A percentile compares a stretch with the other conserved stretches of the same genome.
Evolutionary conservation across 2,888 invertebrate species (phyloP).

Genomic region (Spisula solida): DNA sequence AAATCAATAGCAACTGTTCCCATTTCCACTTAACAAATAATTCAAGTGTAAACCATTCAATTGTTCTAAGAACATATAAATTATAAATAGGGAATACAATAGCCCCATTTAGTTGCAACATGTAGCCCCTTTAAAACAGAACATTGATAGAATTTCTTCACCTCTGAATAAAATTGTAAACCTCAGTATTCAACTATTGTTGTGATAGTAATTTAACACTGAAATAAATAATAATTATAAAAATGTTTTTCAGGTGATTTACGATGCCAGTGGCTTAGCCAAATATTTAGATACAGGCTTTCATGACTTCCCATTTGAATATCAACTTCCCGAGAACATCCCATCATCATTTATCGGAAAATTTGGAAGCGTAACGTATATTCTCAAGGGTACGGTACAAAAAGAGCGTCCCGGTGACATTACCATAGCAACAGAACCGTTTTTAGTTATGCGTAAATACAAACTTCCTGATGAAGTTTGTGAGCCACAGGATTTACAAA

Average conservation of each 20-base stretch:
- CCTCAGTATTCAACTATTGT: too few relatives aligned
- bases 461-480: conserved; percentile 70
- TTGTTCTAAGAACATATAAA: too few relatives aligned
- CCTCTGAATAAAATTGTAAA: too few relatives aligned
- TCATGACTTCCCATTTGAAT: conserved; percentile 85
- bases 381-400: conserved; percentile 84
- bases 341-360: conserved; percentile 87
- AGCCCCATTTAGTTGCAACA: too few relatives aligned
- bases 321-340: conserved; percentile 84
- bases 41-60: too few relatives aligned
- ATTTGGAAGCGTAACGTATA: conserved; percentile 87
- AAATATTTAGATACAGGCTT: conserved; percentile 77
- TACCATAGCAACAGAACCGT: conserved; percentile 86
- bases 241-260: conserved; percentile 36
- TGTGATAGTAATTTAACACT: too few relatives aligned
- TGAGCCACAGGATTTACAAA: conserved; percentile 59
- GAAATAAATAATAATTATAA: too few relatives aligned
- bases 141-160: too few relatives aligned
- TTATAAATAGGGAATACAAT: too few relatives aligned
- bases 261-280: conserved; percentile 53
- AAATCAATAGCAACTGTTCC: too few relatives aligned
- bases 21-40: too few relatives aligned
- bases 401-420: conserved; percentile 84
- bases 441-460: conserved; percentile 81
- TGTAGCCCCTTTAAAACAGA: too few relatives aligned